Percentiles rank a stretch among this genome's conserved stretches.
Evolutionary conservation across 2,113 vertebrate genomes (phyloP).

Genomic region (Alouatta palliata): DNA sequence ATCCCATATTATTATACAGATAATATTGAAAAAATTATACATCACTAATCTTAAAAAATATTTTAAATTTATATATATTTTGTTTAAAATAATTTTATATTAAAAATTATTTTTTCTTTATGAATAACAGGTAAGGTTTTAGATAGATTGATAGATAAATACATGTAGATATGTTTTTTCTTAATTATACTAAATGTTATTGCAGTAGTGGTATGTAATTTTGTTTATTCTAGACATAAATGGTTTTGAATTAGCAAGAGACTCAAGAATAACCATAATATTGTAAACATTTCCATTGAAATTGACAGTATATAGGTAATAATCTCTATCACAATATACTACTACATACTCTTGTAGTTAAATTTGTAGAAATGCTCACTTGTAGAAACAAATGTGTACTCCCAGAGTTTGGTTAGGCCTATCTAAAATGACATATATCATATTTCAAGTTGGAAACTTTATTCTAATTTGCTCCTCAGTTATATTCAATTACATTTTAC

Average conservation of each 20-base stretch:
- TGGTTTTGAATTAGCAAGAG: neutral
- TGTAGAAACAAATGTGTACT: neutral
- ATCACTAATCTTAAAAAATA: too few species aligned
- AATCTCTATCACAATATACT: neutral
- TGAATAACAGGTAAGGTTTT: neutral
- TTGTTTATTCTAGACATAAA: neutral
- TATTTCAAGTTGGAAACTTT: neutral
- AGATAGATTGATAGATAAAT: neutral
- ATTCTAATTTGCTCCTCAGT: neutral
- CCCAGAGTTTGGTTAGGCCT: neutral
- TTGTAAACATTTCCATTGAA: neutral
- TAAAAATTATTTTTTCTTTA: conserved; percentile 59
- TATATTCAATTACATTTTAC: neutral
- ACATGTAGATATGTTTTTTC: neutral
- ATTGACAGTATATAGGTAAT: neutral
- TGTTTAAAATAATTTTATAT: too few species aligned
- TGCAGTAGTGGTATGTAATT: neutral
- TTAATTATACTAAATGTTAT: neutral
- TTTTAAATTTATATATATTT: too few species aligned
- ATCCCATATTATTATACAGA: neutral
- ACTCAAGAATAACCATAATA: neutral
- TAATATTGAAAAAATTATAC: conserved; percentile 65
- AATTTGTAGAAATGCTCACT: neutral
- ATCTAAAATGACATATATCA: neutral
- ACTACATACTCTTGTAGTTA: neutral